Conservation (phyloP, 2,888 invertebrate species). For the Branchellion lobata region DNA sequence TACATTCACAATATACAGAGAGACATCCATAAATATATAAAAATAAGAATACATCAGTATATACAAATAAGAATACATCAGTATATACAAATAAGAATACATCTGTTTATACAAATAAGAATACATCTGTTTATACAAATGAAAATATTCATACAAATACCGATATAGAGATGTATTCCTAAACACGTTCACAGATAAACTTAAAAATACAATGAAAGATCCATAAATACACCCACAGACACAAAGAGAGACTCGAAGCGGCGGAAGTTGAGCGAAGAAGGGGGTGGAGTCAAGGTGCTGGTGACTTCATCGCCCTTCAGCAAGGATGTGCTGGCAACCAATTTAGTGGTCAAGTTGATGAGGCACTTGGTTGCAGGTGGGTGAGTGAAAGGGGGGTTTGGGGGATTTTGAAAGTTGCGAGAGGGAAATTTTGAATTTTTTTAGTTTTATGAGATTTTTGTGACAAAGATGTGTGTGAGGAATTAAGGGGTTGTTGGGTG, state of each 20-base stretch:
- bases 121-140: slow-evolving; percentile 1
- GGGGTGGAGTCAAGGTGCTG: slow-evolving; percentile 51
- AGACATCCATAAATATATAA: neutral
- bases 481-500: no score
- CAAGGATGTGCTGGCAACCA: slow-evolving; percentile 58
- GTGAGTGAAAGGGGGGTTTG: neutral
- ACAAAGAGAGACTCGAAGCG: slow-evolving; percentile 18
- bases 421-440: no score
- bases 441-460: no score
- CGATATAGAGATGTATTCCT: slow-evolving; percentile 3
- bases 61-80: neutral
- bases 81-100: neutral
- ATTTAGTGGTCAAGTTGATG: slow-evolving; percentile 67
- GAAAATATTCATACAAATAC: neutral
- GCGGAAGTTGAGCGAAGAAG: no score
- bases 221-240: neutral
- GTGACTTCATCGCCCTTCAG: slow-evolving; percentile 70
- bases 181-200: slow-evolving; percentile 5
- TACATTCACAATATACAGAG: neutral
- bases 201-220: neutral
- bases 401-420: neutral
- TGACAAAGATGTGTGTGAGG: no score
- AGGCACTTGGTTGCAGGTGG: slow-evolving; percentile 69
- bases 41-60: slow-evolving; percentile 1
- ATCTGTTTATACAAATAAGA: neutral